A percentile compares a stretch with the other conserved stretches of the same genome.
Conservation (phyloP, 2,888 invertebrate species). For the Aphodius sticticus region DNA sequence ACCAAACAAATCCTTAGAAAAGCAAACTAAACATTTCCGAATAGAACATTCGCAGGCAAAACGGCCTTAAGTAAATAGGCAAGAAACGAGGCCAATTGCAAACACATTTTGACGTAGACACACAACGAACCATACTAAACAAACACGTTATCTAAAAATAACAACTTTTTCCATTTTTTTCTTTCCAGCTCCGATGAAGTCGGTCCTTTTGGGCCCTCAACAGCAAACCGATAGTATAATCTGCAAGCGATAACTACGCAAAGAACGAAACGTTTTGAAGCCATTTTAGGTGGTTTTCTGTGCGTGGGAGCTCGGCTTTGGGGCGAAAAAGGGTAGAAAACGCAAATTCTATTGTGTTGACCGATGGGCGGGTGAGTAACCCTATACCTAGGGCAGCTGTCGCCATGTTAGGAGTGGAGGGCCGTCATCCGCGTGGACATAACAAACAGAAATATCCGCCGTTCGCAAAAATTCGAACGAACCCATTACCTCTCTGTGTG, state of each 20-base stretch:
- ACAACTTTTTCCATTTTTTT: constrained; percentile 13
- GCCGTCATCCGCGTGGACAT: neutral
- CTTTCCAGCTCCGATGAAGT: too few relatives aligned
- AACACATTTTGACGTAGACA: constrained; percentile 20
- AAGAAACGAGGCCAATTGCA: constrained; percentile 23
- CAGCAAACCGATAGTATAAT: neutral
- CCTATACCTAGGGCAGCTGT: constrained; percentile 4
- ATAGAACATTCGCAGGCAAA: neutral
- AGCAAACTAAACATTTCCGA: neutral
- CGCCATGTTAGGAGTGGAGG: neutral
- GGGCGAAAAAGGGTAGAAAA: neutral
- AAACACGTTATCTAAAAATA: constrained; percentile 26
- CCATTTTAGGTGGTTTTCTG: neutral
- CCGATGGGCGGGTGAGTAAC: constrained; percentile 4
- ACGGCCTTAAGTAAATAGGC: constrained; percentile 6
- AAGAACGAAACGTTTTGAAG: neutral
- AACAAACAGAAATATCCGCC: constrained; percentile 4
- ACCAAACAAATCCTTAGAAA: neutral
- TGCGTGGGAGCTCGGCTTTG: neutral
- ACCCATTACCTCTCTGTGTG: neutral
- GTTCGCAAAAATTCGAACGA: neutral
- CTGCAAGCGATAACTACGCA: neutral
- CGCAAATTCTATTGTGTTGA: neutral
- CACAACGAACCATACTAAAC: constrained; percentile 16
- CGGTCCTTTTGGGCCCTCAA: neutral